Percentiles rank a stretch among this genome's conserved stretches.
Conservation (phyloP, 2,888 invertebrate species). For the Drosophila tanythrix region DNA sequence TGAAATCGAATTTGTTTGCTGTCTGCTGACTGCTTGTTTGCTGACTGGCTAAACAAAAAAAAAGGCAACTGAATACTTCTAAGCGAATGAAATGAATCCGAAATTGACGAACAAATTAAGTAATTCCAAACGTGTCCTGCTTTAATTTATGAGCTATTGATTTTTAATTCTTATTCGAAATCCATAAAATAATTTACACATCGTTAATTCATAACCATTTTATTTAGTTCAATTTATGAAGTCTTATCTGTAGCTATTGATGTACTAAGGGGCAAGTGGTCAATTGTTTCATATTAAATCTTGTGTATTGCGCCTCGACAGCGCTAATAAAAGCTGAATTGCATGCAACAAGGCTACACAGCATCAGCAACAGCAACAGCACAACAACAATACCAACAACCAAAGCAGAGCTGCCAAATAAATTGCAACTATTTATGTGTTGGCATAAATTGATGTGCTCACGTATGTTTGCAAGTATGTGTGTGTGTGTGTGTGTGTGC, state of each 20-base stretch:
- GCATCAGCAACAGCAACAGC: constrained; percentile 18
- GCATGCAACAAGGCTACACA: constrained; percentile 32
- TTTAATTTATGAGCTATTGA: not conserved
- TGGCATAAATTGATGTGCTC: constrained; percentile 59
- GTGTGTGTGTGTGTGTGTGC: constrained; percentile 30
- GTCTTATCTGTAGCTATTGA: constrained; percentile 11
- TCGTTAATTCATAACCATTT: not conserved
- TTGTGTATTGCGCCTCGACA: constrained; percentile 32
- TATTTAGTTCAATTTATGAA: not conserved
- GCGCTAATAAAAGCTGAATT: constrained; percentile 15
- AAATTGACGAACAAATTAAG: not conserved
- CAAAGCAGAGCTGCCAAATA: constrained; percentile 57
- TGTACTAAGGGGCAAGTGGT: constrained; percentile 47
- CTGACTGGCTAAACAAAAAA: not conserved
- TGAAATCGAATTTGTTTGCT: not conserved
- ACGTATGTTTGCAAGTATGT: constrained; percentile 24
- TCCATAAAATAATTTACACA: not conserved
- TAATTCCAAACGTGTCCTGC: not conserved
- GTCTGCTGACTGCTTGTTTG: not conserved
- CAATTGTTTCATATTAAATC: constrained; percentile 69
- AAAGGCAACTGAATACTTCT: not conserved
- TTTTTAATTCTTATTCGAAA: not conserved
- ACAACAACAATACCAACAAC: constrained; percentile 31
- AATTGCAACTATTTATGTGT: constrained; percentile 73
- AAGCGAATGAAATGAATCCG: not conserved